These are phyloP conservation scores for Saiga tatarica DNA, from an alignment of 2,113 vertebrate species.

Conservation along the genomic window DNA sequence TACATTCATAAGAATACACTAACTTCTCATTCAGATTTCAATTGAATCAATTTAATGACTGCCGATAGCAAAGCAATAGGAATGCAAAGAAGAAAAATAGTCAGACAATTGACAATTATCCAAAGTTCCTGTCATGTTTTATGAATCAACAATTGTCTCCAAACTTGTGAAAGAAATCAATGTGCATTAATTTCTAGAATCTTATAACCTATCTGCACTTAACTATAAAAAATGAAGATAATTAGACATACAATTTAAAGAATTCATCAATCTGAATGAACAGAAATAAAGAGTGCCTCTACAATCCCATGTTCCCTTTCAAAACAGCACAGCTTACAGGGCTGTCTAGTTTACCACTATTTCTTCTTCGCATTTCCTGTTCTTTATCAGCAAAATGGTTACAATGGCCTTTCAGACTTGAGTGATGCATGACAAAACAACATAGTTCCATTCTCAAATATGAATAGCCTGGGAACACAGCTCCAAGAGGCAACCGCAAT, in stretches of 20 bases:
- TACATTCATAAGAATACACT: constrained; percentile 63
- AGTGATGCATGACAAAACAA: neutral
- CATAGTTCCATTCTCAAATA: neutral
- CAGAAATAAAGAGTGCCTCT: constrained; percentile 54
- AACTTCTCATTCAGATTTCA: constrained; percentile 79
- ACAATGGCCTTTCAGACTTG: constrained; percentile 12
- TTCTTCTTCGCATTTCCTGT: neutral
- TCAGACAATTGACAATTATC: constrained; percentile 62
- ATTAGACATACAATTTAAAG: constrained; percentile 73
- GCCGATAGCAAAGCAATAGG: constrained; percentile 63
- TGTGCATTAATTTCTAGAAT: constrained; percentile 75
- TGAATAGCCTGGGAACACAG: neutral
- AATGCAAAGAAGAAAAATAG: constrained; percentile 20
- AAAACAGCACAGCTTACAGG: neutral
- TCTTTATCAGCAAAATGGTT: neutral
- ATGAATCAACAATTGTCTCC: constrained; percentile 77
- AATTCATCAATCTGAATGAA: constrained; percentile 74
- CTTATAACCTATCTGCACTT: constrained; percentile 71
- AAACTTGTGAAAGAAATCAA: constrained; percentile 78
- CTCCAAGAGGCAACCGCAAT: neutral
- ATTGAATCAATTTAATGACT: constrained; percentile 74
- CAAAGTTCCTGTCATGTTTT: constrained; percentile 69
- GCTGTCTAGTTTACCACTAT: neutral
- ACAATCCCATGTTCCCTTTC: neutral
- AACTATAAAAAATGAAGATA: constrained; percentile 75